These are phyloP conservation scores for Drosophila infuscata DNA, from an alignment of 2,888 invertebrate genomes.

Conservation along the genomic window DNA sequence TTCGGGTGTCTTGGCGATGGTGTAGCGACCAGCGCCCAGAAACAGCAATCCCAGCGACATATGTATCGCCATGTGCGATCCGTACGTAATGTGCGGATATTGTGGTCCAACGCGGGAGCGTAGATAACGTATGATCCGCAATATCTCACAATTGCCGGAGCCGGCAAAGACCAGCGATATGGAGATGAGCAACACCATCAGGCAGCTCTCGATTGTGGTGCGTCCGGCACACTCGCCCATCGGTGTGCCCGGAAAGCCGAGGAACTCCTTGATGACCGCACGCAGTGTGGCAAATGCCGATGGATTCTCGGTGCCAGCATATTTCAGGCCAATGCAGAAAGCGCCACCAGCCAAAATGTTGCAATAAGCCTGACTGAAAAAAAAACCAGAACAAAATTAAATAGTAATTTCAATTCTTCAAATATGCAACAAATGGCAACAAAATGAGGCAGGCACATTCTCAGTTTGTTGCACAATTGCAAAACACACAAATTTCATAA, in stretches of 20 bases:
- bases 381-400: not conserved
- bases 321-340: slow-evolving; percentile 96
- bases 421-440: no score
- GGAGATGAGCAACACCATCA: slow-evolving; percentile 93
- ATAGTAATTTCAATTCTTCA: no score
- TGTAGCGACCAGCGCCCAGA: slow-evolving; percentile 96
- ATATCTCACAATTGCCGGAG: slow-evolving; percentile 93
- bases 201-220: slow-evolving; percentile 94
- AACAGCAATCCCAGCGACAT: slow-evolving; percentile 97
- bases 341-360: slow-evolving; percentile 98
- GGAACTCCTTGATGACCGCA: slow-evolving; percentile 82
- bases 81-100: slow-evolving; percentile 92
- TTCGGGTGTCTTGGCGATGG: slow-evolving; percentile 92
- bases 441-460: no score
- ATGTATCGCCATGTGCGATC: slow-evolving; percentile 97
- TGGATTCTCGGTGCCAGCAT: slow-evolving; percentile 95
- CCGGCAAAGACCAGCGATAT: slow-evolving; percentile 94
- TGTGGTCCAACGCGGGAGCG: slow-evolving; percentile 91
- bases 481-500: no score
- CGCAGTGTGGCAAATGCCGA: slow-evolving; percentile 91
- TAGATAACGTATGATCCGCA: slow-evolving; percentile 94
- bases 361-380: slow-evolving; percentile 95
- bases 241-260: slow-evolving; percentile 87
- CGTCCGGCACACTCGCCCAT: slow-evolving; percentile 95
- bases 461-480: no score